A percentile compares a stretch with the other conserved stretches of the same genome.
Conservation (phyloP, 37 sponge, comb jelly and placozoan species). For the Ephydatia muelleri region DNA sequence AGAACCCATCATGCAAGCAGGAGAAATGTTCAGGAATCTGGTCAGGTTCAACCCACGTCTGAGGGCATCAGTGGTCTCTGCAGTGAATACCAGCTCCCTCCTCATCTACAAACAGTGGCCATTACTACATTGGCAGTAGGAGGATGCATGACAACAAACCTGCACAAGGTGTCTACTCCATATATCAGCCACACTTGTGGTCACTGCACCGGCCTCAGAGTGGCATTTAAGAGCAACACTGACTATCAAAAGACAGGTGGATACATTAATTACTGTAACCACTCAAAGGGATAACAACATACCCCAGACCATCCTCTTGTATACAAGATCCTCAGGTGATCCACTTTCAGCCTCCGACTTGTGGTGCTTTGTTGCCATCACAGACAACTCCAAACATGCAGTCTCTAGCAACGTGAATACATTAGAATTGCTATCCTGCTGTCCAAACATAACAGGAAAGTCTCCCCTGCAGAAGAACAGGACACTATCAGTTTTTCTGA, state of each 20-base stretch:
- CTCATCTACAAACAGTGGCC: not conserved
- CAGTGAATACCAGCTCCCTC: not conserved
- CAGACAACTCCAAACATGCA: slow-evolving; percentile 40
- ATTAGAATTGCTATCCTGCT: not conserved
- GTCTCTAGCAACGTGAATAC: slow-evolving; percentile 49
- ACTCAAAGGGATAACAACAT: not conserved
- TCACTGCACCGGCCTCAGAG: not conserved
- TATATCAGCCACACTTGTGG: not conserved
- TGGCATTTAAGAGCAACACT: not conserved
- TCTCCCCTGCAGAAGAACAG: slow-evolving; percentile 23
- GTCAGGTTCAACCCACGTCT: not conserved
- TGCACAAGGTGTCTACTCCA: not conserved
- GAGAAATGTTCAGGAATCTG: not conserved
- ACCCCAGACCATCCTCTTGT: slow-evolving; percentile 61
- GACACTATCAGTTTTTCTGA: not conserved
- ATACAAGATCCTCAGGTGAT: slow-evolving; percentile 26
- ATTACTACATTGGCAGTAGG: not conserved
- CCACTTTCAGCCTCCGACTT: not conserved
- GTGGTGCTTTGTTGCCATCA: slow-evolving; percentile 7
- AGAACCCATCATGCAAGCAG: not conserved
- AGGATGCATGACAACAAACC: not conserved
- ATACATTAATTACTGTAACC: not conserved
- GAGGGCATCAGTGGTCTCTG: not conserved
- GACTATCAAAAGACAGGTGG: not conserved
- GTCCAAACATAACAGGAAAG: slow-evolving; percentile 41